phyloP scores from a whole-genome alignment of 1,140 invertebrate genomes.

The Microplitis demolitor region DNA sequence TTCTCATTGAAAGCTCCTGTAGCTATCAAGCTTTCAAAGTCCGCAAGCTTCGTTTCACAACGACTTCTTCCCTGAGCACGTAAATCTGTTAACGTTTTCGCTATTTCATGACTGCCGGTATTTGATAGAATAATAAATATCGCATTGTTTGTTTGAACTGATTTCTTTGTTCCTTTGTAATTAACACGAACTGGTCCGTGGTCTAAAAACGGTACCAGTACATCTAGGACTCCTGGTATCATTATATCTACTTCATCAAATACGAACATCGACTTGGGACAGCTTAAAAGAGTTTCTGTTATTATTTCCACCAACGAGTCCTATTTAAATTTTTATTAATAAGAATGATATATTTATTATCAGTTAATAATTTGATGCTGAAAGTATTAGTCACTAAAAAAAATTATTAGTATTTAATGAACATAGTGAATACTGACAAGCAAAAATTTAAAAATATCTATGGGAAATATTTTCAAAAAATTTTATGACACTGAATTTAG shows the following conservation, averaged over 20 bases:
- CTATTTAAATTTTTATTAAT: slow-evolving; percentile 48
- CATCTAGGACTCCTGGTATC: slow-evolving; percentile 80
- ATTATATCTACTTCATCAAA: slow-evolving; percentile 98
- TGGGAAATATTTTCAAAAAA: no score
- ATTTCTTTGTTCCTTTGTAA: slow-evolving; percentile 21
- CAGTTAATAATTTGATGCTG: background rate
- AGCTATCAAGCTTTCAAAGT: slow-evolving; percentile 79
- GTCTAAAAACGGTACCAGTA: slow-evolving; percentile 88
- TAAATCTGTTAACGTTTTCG: slow-evolving; percentile 66
- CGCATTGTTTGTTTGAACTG: slow-evolving; percentile 71
- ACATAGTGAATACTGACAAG: no score
- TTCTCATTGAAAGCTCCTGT: slow-evolving; percentile 76
- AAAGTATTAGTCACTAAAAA: no score
- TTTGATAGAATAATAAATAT: slow-evolving; percentile 94
- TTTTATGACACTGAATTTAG: no score
- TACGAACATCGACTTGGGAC: slow-evolving; percentile 83
- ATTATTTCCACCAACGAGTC: slow-evolving; percentile 66
- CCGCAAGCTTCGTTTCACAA: slow-evolving; percentile 69
- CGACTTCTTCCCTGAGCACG: slow-evolving; percentile 70
- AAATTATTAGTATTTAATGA: no score
- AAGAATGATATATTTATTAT: background rate
- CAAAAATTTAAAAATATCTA: no score
- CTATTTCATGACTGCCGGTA: slow-evolving; percentile 76
- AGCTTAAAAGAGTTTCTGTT: slow-evolving; percentile 67
- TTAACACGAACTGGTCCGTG: slow-evolving; percentile 55